These are phyloP conservation scores for Menura novaehollandiae DNA, from an alignment of 2,113 vertebrate species.

Conservation along the genomic window DNA sequence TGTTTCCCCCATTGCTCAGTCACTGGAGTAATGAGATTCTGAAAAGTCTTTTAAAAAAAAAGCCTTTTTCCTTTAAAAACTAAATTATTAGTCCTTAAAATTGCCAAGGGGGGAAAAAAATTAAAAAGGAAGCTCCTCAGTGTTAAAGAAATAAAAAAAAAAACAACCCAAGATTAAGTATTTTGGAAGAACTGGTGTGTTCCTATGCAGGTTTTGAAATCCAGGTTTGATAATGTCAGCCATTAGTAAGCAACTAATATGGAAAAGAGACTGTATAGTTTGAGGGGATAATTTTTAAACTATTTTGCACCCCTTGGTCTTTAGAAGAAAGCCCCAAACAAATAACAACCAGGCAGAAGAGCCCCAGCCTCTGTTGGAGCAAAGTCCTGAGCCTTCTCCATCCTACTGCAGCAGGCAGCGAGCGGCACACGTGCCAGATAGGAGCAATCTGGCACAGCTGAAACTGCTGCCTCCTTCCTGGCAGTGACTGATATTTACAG, in stretches of 20 bases:
- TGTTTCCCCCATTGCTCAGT: neutral
- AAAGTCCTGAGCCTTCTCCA: neutral
- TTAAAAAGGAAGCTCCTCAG: neutral
- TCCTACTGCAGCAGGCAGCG: fast-evolving
- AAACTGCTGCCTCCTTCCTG: neutral
- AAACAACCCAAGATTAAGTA: neutral
- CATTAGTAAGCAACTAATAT: neutral
- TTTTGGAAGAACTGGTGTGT: neutral
- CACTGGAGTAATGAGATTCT: neutral
- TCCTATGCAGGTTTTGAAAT: neutral
- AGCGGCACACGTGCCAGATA: fast-evolving
- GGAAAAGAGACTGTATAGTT: neutral
- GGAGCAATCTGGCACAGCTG: neutral
- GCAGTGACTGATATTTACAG: neutral
- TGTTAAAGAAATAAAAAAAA: neutral
- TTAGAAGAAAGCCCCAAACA: neutral
- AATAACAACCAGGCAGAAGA: neutral
- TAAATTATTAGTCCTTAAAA: neutral
- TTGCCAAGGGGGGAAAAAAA: neutral
- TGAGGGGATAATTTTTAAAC: neutral
- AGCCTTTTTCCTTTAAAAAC: neutral
- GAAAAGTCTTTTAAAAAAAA: too few species aligned
- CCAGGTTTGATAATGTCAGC: neutral
- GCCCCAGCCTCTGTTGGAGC: neutral
- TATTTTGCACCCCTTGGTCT: neutral